Base-by-base conservation (phyloP, 2,888 invertebrate genomes). In the Acleris emargana region DNA sequence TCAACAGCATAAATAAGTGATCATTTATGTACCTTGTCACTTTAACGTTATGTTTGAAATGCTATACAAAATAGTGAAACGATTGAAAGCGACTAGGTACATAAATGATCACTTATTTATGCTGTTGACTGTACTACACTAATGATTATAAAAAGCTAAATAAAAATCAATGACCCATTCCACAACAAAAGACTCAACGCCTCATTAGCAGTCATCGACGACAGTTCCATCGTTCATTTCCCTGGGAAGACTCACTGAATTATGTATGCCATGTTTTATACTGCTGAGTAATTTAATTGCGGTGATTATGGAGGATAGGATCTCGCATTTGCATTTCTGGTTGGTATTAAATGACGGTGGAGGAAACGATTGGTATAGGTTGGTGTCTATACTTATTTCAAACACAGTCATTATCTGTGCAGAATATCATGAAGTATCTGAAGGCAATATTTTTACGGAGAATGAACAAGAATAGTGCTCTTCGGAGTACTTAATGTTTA, bases 261-360 rank as follows among this genome's bases (percentile, higher is more conserved):
- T 58, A 63, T 63, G 51, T 49, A 64, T 64, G 28, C 38, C 55
- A 66, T 66, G 66, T 66, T 61, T 66, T 66, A 60, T 60, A 42
- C 52, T 38, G 13, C 43, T 28, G 42, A 9, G 54, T 57, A 45
- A 32, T 58, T 53, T 63, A 63, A 63, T 63, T 63, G 49, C 63
- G 9, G 43, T 45, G 45, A 47, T 63, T 63, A 63, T 52, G 45
- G 52, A 52, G 63, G 63, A 52, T 62, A 50, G 52, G 43, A 28
- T 57, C 51, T 60, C 45, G 51, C 7, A 32, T 63, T 58, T 52
- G 52, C 52, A 58, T 63, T 63, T 58, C 58, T 63, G 58, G 63
- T 62, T 50, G 25, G 63, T 47, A 51, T 52, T 52, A 18, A 18
- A 51, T 57, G 53, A 53, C 45, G 59, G 17, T 47, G 18, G 25